phyloP scores from a whole-genome alignment of 37 sponge, comb jelly and placozoan species.

The Dysidea cf. avara region DNA sequence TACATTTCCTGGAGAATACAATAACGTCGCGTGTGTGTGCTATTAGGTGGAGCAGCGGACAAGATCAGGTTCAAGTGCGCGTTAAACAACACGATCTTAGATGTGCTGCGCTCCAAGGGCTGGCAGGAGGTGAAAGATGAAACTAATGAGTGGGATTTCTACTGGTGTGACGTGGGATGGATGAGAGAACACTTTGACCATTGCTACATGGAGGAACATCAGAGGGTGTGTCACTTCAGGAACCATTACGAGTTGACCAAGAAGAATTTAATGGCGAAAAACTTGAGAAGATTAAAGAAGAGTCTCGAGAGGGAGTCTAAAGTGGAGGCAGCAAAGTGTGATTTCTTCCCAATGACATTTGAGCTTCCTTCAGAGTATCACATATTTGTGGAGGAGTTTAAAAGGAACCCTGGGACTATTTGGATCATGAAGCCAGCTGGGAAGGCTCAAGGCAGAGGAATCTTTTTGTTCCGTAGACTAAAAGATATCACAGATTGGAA shows the following conservation, averaged over 20 bases:
- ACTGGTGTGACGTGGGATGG: constrained; percentile 98
- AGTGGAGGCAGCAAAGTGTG: constrained; percentile 78
- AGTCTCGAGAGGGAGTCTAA: constrained; percentile 82
- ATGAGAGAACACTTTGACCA: constrained; percentile 97
- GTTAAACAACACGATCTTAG: constrained; percentile 88
- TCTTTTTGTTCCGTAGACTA: constrained; percentile 96
- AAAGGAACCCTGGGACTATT: constrained; percentile 85
- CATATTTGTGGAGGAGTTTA: constrained; percentile 99
- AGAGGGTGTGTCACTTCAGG: constrained; percentile 92
- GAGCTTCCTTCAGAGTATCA: constrained; percentile 99
- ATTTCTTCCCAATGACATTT: constrained; percentile 97
- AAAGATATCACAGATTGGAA: constrained; percentile 99
- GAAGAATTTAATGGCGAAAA: constrained; percentile 98
- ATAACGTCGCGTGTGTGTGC: too few relatives aligned
- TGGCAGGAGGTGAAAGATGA: constrained; percentile 94
- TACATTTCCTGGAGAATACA: too few relatives aligned
- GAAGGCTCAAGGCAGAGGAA: constrained; percentile 98
- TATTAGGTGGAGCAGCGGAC: too few relatives aligned
- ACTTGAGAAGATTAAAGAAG: constrained; percentile 87
- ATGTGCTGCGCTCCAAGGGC: constrained; percentile 85
- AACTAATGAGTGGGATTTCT: constrained; percentile 97
- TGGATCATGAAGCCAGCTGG: constrained; percentile 99
- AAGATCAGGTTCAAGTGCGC: constrained; percentile 79
- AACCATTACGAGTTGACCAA: constrained; percentile 98
- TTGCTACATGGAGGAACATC: constrained; percentile 95